Base-by-base conservation (phyloP, 2,797 vertebrate species). In the Podargus strigoides region DNA sequence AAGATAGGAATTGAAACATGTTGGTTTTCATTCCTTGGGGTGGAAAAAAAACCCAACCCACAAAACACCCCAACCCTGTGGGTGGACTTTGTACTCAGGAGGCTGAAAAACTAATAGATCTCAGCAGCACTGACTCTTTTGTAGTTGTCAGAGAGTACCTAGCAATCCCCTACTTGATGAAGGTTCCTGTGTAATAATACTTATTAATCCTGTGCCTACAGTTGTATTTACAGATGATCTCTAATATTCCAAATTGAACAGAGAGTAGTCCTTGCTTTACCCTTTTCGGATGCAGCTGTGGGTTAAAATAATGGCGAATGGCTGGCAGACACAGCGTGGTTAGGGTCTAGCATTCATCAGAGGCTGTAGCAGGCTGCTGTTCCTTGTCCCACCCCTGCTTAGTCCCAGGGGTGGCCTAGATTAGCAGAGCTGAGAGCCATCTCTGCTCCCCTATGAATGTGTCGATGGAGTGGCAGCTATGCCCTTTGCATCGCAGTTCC, bases 1-100 rank as follows among this genome's bases (percentile, higher is more conserved):
- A 91, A 93, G 85, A 91, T 75, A 86, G 83, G 27, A 79, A 92
- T 90, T 66, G 74, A 62, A 91, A 85, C 63, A 53, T 77, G 77
- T 53, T 88, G 55, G 13, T 76, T 94, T 95, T 93, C 75, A 74
- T 91, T 92, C 70, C 59, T 55, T 66, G 69, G 26, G 5, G 18
- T 75, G 62, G 60, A 60, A 60, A 46, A 41, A 82, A 10, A 2
- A 34, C 14, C 1, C 34, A 74, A 3, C 73, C 30, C 44, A 44
- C 44, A 64, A 67, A 78, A 67, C 87, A 7, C 10, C 47, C 46
- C 84, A 79, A 10, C 39, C 64, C 30, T 34, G n/a, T 69, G 64
- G 10, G 27, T 93, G 58, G 76, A 89, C 78, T 81, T 64, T 62
- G 47, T 85, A 58, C 50, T 75, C 39, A 67, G 42, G 63, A 95